phyloP scores from a whole-genome alignment of 1,140 invertebrate genomes.

The Drosophila arizonae region DNA sequence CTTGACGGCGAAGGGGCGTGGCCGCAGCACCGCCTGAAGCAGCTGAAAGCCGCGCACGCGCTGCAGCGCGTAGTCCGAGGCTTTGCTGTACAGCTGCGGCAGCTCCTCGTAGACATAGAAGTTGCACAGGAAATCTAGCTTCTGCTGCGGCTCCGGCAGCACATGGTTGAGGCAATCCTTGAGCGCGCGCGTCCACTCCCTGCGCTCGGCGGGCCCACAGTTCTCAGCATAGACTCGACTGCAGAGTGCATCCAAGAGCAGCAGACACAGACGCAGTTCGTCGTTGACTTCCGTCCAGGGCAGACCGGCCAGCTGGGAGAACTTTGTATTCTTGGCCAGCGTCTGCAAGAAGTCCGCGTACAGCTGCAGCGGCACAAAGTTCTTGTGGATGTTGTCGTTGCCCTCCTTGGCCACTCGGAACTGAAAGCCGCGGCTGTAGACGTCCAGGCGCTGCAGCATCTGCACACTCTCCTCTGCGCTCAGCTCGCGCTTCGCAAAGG shows the following conservation, averaged over 20 bases:
- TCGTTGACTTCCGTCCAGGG: slow-evolving; percentile 53
- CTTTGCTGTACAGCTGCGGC: slow-evolving; percentile 17
- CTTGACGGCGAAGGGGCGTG: slow-evolving; percentile 8
- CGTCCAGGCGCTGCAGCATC: slow-evolving; percentile 47
- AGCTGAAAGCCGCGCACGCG: slow-evolving; percentile 63
- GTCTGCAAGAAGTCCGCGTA: slow-evolving; percentile 65
- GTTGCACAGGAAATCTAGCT: slow-evolving; percentile 84
- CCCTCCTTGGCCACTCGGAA: slow-evolving; percentile 27
- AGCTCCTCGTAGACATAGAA: slow-evolving; percentile 75
- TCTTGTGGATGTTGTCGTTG: slow-evolving; percentile 2
- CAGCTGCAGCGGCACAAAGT: slow-evolving; percentile 57
- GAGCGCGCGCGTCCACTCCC: slow-evolving; percentile 60
- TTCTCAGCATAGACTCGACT: slow-evolving; percentile 23
- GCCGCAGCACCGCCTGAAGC: slow-evolving; percentile 52
- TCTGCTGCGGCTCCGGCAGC: slow-evolving; percentile 82
- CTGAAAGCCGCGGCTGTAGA: slow-evolving; percentile 38
- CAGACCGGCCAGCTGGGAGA: slow-evolving; percentile 20
- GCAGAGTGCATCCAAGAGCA: slow-evolving; percentile 47
- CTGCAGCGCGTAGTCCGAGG: slow-evolving; percentile 46
- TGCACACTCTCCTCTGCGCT: slow-evolving; percentile 46
- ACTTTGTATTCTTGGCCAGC: slow-evolving; percentile 53
- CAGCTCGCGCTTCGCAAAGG: slow-evolving; percentile 50
- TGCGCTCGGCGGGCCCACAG: slow-evolving; percentile 4
- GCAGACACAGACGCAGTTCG: slow-evolving; percentile 53
- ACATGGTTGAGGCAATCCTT: slow-evolving; percentile 75